These are phyloP conservation scores for Triplophysa bombifrons DNA, from an alignment of 2,797 vertebrate genomes.

Conservation along the genomic window DNA sequence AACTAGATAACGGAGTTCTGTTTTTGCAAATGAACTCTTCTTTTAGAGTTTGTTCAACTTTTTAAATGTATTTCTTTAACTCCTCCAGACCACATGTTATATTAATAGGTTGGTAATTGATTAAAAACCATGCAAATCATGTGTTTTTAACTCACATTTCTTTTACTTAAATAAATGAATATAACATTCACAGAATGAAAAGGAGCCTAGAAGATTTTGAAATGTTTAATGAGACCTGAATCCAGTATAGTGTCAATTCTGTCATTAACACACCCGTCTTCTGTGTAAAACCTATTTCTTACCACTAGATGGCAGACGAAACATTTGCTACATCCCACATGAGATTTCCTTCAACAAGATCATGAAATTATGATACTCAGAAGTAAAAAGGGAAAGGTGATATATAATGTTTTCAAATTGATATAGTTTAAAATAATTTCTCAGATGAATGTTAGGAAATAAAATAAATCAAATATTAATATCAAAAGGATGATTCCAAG, in stretches of 20 bases:
- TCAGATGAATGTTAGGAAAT: too few relatives aligned
- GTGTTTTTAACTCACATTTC: too few relatives aligned
- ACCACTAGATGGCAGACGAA: constrained; percentile 44
- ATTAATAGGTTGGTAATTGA: too few relatives aligned
- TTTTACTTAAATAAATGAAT: too few relatives aligned
- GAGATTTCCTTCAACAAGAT: not conserved
- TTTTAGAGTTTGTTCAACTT: not conserved
- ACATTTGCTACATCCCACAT: not conserved
- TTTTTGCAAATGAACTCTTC: too few relatives aligned
- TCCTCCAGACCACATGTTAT: too few relatives aligned
- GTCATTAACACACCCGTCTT: not conserved
- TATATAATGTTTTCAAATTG: too few relatives aligned
- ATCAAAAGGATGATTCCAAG: not conserved
- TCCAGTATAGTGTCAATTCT: not conserved
- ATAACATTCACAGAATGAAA: too few relatives aligned
- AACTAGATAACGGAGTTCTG: too few relatives aligned
- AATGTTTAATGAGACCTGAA: not conserved
- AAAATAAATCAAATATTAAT: too few relatives aligned
- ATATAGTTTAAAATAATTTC: too few relatives aligned
- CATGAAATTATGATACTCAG: not conserved
- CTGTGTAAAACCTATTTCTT: not conserved
- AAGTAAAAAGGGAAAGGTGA: not conserved
- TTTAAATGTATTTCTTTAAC: not conserved
- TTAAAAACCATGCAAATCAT: too few relatives aligned
- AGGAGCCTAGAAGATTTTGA: not conserved